These are phyloP conservation scores for Strix uralensis DNA, from an alignment of 2,113 vertebrate species.

Conservation along the genomic window DNA sequence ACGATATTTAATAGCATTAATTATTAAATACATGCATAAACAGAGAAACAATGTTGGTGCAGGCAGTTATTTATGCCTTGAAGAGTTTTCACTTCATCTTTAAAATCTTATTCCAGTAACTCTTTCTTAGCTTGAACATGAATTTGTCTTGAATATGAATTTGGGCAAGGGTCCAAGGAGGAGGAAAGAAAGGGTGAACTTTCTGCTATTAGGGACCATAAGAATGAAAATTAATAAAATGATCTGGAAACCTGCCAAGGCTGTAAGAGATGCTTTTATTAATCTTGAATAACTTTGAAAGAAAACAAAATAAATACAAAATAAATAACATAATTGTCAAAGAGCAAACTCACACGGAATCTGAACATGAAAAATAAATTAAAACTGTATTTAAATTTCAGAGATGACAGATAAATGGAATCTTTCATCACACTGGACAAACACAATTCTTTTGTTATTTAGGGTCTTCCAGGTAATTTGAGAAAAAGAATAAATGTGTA, in stretches of 20 bases:
- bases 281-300: not conserved
- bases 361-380: not conserved
- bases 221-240: conserved; percentile 11
- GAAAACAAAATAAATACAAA: conserved; percentile 12
- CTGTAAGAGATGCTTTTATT: not conserved
- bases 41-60: not conserved
- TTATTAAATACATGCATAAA: not conserved
- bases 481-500: not conserved
- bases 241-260: not conserved
- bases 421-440: not conserved
- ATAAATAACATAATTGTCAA: not conserved
- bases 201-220: not conserved
- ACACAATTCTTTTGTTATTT: not conserved
- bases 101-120: not conserved
- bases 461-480: not conserved
- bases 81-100: not conserved
- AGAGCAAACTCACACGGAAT: not conserved
- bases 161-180: not conserved
- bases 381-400: not conserved
- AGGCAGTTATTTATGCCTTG: not conserved
- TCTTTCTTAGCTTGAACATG: not conserved
- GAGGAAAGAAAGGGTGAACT: not conserved
- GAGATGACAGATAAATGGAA: not conserved
- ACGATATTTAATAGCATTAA: not conserved
- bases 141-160: not conserved